Evolutionary conservation across 2,113 vertebrate genomes (phyloP), one percentile per base, ranked within the genome.

Genomic region (Myotis yumanensis): DNA sequence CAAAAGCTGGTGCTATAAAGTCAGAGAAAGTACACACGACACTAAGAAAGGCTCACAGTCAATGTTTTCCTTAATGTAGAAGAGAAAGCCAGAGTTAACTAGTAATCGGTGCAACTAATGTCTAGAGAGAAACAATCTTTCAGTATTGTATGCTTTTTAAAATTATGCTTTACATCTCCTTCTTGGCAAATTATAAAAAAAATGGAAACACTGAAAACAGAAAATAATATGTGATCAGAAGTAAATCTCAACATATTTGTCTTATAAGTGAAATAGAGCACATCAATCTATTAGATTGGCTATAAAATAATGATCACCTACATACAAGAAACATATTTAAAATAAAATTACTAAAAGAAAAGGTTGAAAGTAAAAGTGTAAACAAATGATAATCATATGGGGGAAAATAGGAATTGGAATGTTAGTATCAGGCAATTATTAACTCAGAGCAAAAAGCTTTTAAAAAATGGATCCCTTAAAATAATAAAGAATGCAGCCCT

Each of bases 151-250:
- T 68, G 59, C 25, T 73, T 84, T 59, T 80, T 93, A 59, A 93
- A 86, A 91, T 90, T 76, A 30, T 77, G 16, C 2, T 77, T 35
- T 95, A 80, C 84, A 46, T 92, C 85, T 66, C 25, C 91, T 89
- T 92, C 23, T 77, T 71, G 57, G 71, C 15, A 95, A 94, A 72
- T 85, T 75, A 75, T n/a, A 72, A 15, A 62, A 37, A 72, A 91
- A 89, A 93, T 37, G 69, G 7, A 59, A 94, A 86, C 10, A 90
- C 22, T 71, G 89, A 81, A 82, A 86, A 11, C 32, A 87, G 16
- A 84, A 91, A 89, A 88, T 3, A 23, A 83, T 72, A 85, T 25
- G 18, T 62, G 23, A 43, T 94, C 64, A 75, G 59, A 95, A 89
- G 32, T 57, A 75, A 82, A 91, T 93, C 16, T 84, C 64, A 79